Percentiles rank a stretch among this genome's conserved stretches.
These are phyloP conservation scores for Pantherophis alleghaniensis DNA, from an alignment of 2,797 vertebrate genomes.

Conservation along the genomic window DNA sequence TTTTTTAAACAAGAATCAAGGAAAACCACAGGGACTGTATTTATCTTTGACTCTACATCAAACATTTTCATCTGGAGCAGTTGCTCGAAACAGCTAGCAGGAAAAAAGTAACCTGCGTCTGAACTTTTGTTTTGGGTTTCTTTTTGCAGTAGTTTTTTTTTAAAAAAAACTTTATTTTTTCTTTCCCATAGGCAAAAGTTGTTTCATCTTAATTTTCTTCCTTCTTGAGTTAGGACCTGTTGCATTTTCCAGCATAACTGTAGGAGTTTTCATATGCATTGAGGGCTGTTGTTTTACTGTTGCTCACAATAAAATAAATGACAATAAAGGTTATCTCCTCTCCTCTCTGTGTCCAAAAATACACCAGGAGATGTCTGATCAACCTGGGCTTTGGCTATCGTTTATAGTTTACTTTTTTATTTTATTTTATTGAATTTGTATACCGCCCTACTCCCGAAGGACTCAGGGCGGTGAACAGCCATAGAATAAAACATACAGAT, in stretches of 20 bases:
- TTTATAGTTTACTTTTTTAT: no score
- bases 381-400: neutral
- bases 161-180: neutral
- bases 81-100: constrained; percentile 56
- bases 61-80: constrained; percentile 59
- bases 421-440: no score
- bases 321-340: no score
- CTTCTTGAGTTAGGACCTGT: neutral
- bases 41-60: constrained; percentile 70
- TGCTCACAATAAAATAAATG: no score
- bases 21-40: constrained; percentile 66
- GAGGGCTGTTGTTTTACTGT: no score
- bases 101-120: constrained; percentile 48
- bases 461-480: no score
- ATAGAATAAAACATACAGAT: no score
- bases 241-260: neutral
- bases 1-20: constrained; percentile 60
- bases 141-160: constrained; percentile 25
- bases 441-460: no score
- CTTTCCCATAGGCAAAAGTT: neutral
- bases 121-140: constrained; percentile 56
- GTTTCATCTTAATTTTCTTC: neutral
- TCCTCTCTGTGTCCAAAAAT: neutral
- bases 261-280: neutral
- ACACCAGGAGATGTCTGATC: neutral